Evolutionary conservation across 2,113 vertebrate species (phyloP).

Genomic region (Fregata magnificens): DNA sequence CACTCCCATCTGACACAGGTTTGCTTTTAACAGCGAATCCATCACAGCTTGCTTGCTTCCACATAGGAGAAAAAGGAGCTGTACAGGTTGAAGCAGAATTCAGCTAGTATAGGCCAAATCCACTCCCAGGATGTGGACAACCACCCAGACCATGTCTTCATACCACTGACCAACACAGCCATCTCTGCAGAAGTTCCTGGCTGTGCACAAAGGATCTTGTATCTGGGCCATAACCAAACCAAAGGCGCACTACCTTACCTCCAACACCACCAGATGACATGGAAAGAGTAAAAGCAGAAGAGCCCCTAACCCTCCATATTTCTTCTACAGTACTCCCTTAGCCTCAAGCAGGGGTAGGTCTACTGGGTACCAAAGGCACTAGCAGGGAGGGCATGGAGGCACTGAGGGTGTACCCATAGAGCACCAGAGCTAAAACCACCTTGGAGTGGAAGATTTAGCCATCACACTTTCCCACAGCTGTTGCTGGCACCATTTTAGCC

Average conservation of each 20-base stretch:
- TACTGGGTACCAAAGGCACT: not conserved
- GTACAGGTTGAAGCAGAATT: not conserved
- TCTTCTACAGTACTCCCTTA: not conserved
- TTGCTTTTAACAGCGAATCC: not conserved
- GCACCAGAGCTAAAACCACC: not conserved
- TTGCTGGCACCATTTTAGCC: not conserved
- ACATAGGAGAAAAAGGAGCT: not conserved
- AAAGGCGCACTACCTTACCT: not conserved
- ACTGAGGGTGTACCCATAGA: not conserved
- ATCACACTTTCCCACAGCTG: not conserved
- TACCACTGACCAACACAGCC: not conserved
- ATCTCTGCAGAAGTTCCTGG: not conserved
- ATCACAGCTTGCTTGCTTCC: not conserved
- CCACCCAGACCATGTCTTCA: not conserved
- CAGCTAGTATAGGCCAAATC: not conserved
- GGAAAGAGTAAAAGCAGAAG: not conserved
- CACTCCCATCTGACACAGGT: rapidly evolving
- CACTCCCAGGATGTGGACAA: not conserved
- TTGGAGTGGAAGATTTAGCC: not conserved
- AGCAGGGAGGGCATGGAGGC: not conserved
- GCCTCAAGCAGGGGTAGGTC: not conserved
- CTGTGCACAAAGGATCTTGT: not conserved
- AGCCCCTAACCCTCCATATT: not conserved
- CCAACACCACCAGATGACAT: not conserved
- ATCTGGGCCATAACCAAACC: not conserved